Evolutionary conservation across 2,113 vertebrate genomes (phyloP), one percentile per base, ranked within the genome.

Genomic region (Lophura nycthemera): DNA sequence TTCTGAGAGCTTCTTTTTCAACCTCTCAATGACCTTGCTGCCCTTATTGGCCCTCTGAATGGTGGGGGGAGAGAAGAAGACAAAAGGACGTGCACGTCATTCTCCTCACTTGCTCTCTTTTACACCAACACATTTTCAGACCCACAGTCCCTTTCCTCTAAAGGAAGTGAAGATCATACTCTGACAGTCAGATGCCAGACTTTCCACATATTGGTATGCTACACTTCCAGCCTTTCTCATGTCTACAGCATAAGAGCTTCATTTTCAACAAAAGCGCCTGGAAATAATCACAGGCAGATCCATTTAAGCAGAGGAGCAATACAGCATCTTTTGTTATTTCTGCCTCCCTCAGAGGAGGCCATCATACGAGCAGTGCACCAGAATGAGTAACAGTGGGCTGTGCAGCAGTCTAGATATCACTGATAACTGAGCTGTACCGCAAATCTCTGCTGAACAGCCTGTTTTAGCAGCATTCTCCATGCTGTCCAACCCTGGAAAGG

Each of bases 1-100:
- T 70, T 99, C 99, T 0, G 98, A 98, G 10, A 99, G 97, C 96
- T 99, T 99, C 98, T 99, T 99, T 97, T 97, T 99, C 95, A 99
- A 97, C 36, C 99, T 97, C 96, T 99, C 99, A 2, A 99, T 96
- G 70, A 95, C 98, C 54, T 98, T 99, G 90, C 98, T 97, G 91
- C 98, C 98, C 94, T 99, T 99, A 90, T 98, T 99, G 5, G 99
- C 98, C 86, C 97, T 99, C 99, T 99, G 97, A 10, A 92, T 66
- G 77, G 40, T 60, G 10, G 11, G 12, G 10, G 29, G 29, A 93
- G 76, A 94, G 29, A 91, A 59, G 10, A 48, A 92, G 42, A 93
- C 34, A 90, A 34, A 34, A 91, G 29, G 29, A 83, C 18, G 88
- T 0, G 8, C 14, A 3, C 0, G 1, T 95, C 43, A 93, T 43